Evolutionary conservation across 2,113 vertebrate species (phyloP), one percentile per base, ranked within the genome.

Genomic region (Chionomys nivalis): DNA sequence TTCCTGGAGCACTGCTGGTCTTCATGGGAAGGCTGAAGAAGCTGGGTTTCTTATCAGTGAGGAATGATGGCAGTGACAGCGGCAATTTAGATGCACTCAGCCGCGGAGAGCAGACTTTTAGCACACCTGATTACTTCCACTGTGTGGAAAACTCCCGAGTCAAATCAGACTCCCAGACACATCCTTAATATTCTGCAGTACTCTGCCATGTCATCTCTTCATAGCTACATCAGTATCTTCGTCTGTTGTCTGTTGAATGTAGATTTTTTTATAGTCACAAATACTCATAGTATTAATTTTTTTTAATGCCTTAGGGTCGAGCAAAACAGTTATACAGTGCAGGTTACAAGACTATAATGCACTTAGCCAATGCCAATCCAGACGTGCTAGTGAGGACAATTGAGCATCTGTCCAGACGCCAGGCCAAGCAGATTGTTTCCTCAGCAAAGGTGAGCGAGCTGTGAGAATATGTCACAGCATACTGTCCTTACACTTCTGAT

Each of bases 261-360:
- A 12, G 33, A 36, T 68, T 85, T 76, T 58, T 76, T 89, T 61
- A 44, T 94, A 70, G 78, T 88, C 77, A 52, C 70, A 92, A 90
- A 77, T 91, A 96, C 44, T 93, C 3, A 96, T n/a, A 36, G 52
- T 96, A 31, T 12, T 95, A 24, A 72, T 86, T 96, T 96, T 96
- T 96, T 58, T 85, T 39, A 23, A 72, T 23, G 36, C 83, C 82
- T 97, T 97, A 99, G 99, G 98, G 98, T n/a, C 98, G 99, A 97
- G 99, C 99, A 0, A 99, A 99, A 94, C 99, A 99, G 96, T 99
- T 99, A 63, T 99, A 99, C 81, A 98, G 92, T 23, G 99, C 99
- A 14, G 99, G 99, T 10, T 99, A 99, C 93, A 99, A 98, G 98
- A 99, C 99, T 5, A 96, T 99, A 91, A 96, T 97, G 13, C 99